Evolutionary conservation across 1,140 invertebrate genomes (phyloP), one percentile per base, ranked within the genome.

Genomic region (Sminthurides bifidus): DNA sequence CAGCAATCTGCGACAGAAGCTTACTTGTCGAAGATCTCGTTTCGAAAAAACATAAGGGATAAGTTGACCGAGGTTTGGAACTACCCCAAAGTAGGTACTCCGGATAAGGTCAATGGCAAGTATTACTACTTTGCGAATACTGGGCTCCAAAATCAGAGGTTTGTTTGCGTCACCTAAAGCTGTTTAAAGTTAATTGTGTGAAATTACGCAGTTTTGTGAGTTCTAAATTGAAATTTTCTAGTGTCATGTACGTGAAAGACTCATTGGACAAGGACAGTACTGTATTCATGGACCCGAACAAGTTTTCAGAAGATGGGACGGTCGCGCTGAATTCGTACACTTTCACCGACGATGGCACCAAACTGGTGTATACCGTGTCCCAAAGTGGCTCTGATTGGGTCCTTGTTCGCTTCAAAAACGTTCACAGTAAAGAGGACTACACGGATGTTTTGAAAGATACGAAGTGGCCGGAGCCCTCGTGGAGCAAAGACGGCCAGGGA

Each of bases 11-110:
- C n/a, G 19, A 90, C 91, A n/a, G 73, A 76, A 49, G 87, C 90
- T 1, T 97, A 84, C 72, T 73, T 98, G 2, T 76, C 87, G 58
- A 74, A 76, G 17, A 94, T 85, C 67, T 73, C 79, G 4, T 74
- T 79, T 37, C 82, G 85, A 65, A 69, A 80, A 10, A 77, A 81
- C 63, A 81, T 96, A 37, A 80, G 83, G 65, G 72, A 79, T 44
- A 77, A 81, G 58, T 75, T 98, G 2, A 95, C 84, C 0, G 81
- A 92, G 65, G 73, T 96, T 1, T 95, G 90, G 90, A 86, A 98
- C 72, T 98, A 88, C 74, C 87, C 91, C 23, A 97, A 94, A 72
- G 43, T 38, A 6, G 84, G 86, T 0, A 86, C 85, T 65, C 92
- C 92, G 0, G 80, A 77, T 62, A 81, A 79, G 67, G 77, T 83